Percentiles rank a stretch among this genome's conserved stretches.
These are phyloP conservation scores for Ctenomys sociabilis DNA, from an alignment of 2,113 vertebrate genomes.

Conservation along the genomic window DNA sequence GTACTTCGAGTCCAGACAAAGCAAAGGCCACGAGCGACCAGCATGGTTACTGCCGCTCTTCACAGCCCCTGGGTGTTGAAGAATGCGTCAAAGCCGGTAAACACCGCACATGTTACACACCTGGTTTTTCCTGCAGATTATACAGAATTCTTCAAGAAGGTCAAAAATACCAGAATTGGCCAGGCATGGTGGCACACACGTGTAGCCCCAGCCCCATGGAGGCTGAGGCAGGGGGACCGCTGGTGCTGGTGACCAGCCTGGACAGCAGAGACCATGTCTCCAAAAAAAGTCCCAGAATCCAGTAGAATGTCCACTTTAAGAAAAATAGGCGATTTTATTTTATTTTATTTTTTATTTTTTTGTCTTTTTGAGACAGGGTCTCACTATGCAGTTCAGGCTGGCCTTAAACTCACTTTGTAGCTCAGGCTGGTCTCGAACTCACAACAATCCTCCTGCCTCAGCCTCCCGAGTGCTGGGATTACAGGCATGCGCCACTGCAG, in stretches of 20 bases:
- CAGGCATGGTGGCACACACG: background rate
- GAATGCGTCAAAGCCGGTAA: background rate
- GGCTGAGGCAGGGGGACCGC: background rate
- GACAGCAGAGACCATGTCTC: background rate
- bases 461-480: no score
- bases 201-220: background rate
- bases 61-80: background rate
- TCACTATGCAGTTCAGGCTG: no score
- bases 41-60: background rate
- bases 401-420: no score
- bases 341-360: no score
- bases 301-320: constrained; percentile 59
- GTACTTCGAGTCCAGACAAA: background rate
- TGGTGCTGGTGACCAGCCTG: background rate
- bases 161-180: background rate
- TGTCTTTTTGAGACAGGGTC: no score
- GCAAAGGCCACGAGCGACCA: background rate
- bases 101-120: background rate
- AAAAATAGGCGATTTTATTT: background rate
- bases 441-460: no score
- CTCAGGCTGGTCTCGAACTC: no score
- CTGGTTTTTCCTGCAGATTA: background rate
- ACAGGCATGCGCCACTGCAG: no score
- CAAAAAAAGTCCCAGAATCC: background rate
- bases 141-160: constrained; percentile 12